Conservation (phyloP, 2,888 invertebrate species). For the Anoncus sp. region DNA sequence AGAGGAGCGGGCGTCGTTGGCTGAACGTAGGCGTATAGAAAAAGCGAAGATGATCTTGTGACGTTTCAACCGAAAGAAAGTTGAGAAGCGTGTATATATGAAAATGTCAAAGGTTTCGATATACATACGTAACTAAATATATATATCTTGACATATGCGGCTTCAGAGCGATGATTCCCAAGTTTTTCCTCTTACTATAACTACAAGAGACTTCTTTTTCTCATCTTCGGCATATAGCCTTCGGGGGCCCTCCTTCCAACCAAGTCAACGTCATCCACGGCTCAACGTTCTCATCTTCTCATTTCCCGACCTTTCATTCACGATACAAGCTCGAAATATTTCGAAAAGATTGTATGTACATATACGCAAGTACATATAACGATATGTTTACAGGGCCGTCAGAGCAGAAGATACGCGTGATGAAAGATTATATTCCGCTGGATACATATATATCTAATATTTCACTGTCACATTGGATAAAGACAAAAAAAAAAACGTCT, state of each 20-base stretch:
- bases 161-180: constrained; percentile 42
- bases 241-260: constrained; percentile 55
- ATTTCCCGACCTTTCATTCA: constrained; percentile 22
- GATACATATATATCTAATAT: constrained; percentile 35
- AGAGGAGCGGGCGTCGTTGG: background rate
- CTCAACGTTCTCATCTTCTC: constrained; percentile 28
- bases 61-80: constrained; percentile 11
- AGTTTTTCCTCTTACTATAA: constrained; percentile 24
- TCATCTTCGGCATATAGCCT: too few species aligned
- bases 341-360: constrained; percentile 21
- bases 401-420: background rate
- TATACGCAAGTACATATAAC: constrained; percentile 9
- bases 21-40: background rate
- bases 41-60: background rate
- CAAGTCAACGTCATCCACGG: constrained; percentile 52
- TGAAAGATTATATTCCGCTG: constrained; percentile 27
- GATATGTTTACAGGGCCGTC: constrained; percentile 16
- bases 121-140: background rate
- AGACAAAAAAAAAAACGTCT: background rate
- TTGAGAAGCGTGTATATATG: constrained; percentile 27
- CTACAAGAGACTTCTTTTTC: too few species aligned
- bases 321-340: constrained; percentile 59
- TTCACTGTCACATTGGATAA: background rate
- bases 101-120: constrained; percentile 52
- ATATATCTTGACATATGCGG: constrained; percentile 24